These are phyloP conservation scores for Edolisoma coerulescens DNA, from an alignment of 2,113 vertebrate genomes.

Conservation along the genomic window DNA sequence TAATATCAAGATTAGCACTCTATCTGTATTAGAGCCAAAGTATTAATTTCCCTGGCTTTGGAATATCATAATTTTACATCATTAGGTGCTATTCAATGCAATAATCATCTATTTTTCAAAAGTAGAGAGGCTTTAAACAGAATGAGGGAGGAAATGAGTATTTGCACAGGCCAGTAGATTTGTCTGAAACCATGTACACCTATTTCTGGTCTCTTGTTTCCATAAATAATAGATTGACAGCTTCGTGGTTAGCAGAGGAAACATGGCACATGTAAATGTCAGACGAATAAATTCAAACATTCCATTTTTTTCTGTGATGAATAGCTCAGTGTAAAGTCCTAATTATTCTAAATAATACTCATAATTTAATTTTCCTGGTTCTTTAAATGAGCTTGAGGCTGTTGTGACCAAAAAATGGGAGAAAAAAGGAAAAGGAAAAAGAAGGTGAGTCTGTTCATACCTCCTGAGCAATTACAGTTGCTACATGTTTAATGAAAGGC, in stretches of 20 bases:
- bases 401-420: background rate
- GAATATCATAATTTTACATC: constrained; percentile 23
- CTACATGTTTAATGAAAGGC: background rate
- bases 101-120: constrained; percentile 19
- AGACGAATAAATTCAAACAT: constrained; percentile 28
- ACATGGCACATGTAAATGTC: constrained; percentile 13
- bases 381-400: constrained; percentile 22
- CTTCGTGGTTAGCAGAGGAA: constrained; percentile 30
- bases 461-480: background rate
- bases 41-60: constrained; percentile 4
- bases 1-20: background rate
- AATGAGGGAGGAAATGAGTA: background rate
- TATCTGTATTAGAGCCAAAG: background rate
- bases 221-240: constrained; percentile 55
- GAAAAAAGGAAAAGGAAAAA: background rate
- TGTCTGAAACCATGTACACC: constrained; percentile 34
- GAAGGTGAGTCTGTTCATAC: background rate
- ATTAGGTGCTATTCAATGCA: background rate
- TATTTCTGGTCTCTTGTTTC: constrained; percentile 63
- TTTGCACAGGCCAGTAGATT: constrained; percentile 42
- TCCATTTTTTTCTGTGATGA: constrained; percentile 12
- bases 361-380: constrained; percentile 2
- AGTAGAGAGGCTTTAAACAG: constrained; percentile 50
- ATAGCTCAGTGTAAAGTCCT: background rate
- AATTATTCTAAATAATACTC: constrained; percentile 27